Conservation (phyloP, 2,797 vertebrate genomes). For the Hemitrygon akajei region DNA sequence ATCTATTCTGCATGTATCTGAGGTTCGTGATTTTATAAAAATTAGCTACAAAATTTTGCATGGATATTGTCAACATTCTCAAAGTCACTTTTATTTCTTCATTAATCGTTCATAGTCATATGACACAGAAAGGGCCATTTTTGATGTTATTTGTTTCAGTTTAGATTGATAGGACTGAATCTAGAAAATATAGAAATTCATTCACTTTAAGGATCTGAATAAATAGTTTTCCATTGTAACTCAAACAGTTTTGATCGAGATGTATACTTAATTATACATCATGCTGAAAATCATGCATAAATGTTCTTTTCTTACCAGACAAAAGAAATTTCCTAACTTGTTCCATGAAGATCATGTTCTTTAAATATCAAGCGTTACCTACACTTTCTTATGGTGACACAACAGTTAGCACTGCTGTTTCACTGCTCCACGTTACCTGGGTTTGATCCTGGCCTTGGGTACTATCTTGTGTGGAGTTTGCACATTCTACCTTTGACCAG, state of each 20-base stretch:
- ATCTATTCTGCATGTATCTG: neutral
- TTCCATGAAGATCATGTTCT: neutral
- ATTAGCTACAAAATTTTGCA: neutral
- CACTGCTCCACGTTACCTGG: too few relatives aligned
- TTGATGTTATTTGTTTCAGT: neutral
- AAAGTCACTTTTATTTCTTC: neutral
- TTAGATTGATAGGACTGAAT: neutral
- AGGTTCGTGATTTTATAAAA: neutral
- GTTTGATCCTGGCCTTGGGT: too few relatives aligned
- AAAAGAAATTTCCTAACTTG: neutral
- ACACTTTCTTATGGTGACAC: neutral
- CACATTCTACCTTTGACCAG: too few relatives aligned
- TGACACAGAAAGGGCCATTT: neutral
- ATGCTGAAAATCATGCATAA: neutral
- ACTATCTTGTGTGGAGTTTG: too few relatives aligned
- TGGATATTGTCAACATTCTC: neutral
- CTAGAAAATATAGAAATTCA: neutral
- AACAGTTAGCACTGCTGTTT: too few relatives aligned
- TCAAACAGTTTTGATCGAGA: neutral
- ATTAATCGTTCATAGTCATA: neutral
- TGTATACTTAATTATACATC: neutral
- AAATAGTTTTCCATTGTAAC: neutral
- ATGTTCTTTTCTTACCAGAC: neutral
- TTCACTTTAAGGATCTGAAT: neutral
- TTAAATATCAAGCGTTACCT: neutral